Base-by-base conservation (phyloP, 1,140 invertebrate species). In the Ruditapes philippinarum region DNA sequence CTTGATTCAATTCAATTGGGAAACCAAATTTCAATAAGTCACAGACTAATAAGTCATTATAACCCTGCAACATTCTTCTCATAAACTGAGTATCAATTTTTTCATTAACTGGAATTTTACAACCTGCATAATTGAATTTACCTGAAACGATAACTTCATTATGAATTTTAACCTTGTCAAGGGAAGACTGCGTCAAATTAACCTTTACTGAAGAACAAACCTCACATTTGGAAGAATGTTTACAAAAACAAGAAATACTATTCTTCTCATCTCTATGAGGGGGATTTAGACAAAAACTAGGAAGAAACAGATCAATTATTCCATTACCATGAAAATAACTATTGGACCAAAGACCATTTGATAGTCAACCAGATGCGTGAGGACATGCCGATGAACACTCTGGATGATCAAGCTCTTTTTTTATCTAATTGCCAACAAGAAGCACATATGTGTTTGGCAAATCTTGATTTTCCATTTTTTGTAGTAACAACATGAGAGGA, bases 21-120 rank as follows among this genome's bases (percentile, higher is more conserved):
- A 65, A 65, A 2, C 62, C 62, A 65, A 31, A 65, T 65, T 65
- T 65, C 19, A 65, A 65, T n/a, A n/a, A n/a, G n/a, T n/a, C n/a
- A n/a, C n/a, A n/a, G n/a, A n/a, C n/a, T n/a, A n/a, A n/a, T n/a
- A n/a, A n/a, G n/a, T n/a, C n/a, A n/a, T n/a, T n/a, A n/a, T n/a
- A n/a, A n/a, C n/a, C n/a, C n/a, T n/a, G n/a, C n/a, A n/a, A n/a
- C n/a, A n/a, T n/a, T n/a, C n/a, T n/a, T n/a, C n/a, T n/a, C n/a
- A n/a, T n/a, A n/a, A n/a, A n/a, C n/a, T n/a, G n/a, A n/a, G n/a
- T n/a, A n/a, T n/a, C n/a, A n/a, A n/a, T n/a, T n/a, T 36, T 65
- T 11, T 12, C 7, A 31, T 65, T 65, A 31, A 65, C 25, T 65
- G 54, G 33, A 82, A 82, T 82, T 40, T 22, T 2, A 7, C 80